Percentiles rank a stretch among this genome's conserved stretches.
phyloP scores from a whole-genome alignment of 2,797 vertebrate genomes.

The Malurus leucopterus region DNA sequence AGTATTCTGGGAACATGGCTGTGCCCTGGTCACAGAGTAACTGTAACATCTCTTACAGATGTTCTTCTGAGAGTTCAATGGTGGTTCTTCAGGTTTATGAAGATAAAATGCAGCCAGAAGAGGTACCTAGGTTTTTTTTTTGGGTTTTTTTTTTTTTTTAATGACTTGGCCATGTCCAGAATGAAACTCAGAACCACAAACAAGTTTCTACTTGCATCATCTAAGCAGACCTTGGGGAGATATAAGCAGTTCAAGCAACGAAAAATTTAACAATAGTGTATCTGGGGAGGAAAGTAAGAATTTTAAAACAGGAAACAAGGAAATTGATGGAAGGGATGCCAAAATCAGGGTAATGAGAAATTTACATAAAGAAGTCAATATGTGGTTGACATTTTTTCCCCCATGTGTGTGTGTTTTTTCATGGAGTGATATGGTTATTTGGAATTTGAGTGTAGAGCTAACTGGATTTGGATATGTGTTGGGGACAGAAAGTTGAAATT shows the following conservation, averaged over 20 bases:
- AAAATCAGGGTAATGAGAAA: neutral
- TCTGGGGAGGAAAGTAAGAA: neutral
- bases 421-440: neutral
- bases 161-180: neutral
- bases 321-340: neutral
- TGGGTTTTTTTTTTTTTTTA: neutral
- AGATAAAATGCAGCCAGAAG: neutral
- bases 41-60: neutral
- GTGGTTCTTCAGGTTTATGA: neutral
- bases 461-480: neutral
- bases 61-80: neutral
- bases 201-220: neutral
- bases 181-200: neutral
- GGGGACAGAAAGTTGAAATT: neutral
- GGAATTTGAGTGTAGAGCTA: neutral
- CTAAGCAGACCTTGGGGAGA: neutral
- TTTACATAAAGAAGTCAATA: neutral
- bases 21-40: neutral
- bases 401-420: neutral
- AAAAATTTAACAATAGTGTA: too few species aligned
- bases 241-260: neutral
- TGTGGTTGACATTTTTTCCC: neutral
- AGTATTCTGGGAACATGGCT: neutral
- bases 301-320: neutral
- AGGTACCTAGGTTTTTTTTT: neutral